These are phyloP conservation scores for Amphipoea oculea DNA, from an alignment of 2,888 invertebrate genomes.

Conservation along the genomic window DNA sequence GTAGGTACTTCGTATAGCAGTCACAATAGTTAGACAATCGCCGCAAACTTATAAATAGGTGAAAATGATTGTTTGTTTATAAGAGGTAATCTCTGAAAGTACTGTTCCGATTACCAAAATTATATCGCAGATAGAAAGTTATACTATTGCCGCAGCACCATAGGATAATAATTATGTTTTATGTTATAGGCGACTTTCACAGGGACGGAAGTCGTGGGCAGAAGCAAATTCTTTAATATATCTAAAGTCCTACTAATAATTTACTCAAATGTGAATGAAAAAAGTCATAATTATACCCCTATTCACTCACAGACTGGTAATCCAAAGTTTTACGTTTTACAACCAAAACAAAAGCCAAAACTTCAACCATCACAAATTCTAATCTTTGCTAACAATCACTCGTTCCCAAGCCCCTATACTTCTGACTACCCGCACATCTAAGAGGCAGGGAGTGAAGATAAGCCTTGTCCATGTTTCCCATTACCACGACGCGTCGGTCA, in stretches of 20 bases:
- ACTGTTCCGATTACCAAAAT: not conserved
- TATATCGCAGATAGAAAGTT: too few species aligned
- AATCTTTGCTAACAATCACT: slow-evolving; percentile 30
- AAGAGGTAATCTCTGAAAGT: not conserved
- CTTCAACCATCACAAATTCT: slow-evolving; percentile 1
- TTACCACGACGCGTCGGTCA: slow-evolving; percentile 61
- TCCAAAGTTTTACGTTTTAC: not conserved
- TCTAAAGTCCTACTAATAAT: not conserved
- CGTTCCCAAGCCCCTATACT: slow-evolving; percentile 10
- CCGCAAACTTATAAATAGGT: not conserved
- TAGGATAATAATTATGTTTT: not conserved
- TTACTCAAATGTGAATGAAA: not conserved
- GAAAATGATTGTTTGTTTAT: not conserved
- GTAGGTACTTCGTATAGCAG: not conserved
- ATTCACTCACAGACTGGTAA: not conserved
- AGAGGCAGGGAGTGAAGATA: slow-evolving; percentile 46
- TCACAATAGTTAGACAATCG: not conserved
- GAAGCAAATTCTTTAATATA: not conserved
- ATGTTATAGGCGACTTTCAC: not conserved
- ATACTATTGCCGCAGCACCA: not conserved
- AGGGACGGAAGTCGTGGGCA: not conserved
- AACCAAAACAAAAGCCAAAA: slow-evolving; percentile 15
- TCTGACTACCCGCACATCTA: slow-evolving; percentile 28
- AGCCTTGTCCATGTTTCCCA: slow-evolving; percentile 53
- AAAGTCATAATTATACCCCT: not conserved